phyloP scores from a whole-genome alignment of 2,888 invertebrate genomes.

The Druceiella hillmani region DNA sequence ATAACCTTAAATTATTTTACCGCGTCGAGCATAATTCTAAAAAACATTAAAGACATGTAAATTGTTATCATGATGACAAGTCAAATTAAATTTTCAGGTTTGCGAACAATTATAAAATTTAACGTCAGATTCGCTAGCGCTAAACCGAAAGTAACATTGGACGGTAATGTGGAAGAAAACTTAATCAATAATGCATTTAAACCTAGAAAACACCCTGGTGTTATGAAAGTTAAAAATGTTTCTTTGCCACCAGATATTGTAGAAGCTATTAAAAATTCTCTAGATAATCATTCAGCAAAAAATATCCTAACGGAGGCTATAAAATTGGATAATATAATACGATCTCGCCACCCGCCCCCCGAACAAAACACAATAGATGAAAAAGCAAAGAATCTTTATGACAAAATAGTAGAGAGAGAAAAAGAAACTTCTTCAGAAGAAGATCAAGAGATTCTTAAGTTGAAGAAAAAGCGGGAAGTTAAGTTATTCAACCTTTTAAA shows the following conservation, averaged over 20 bases:
- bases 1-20: too few species aligned
- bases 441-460: slow-evolving; percentile 32
- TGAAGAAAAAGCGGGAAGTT: slow-evolving; percentile 45
- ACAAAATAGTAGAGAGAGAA: slow-evolving; percentile 31
- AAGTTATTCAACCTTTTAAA: slow-evolving; percentile 54
- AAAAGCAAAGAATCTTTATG: slow-evolving; percentile 40
- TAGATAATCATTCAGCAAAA: slow-evolving; percentile 55
- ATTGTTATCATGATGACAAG: too few species aligned
- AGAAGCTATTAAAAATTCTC: slow-evolving; percentile 49
- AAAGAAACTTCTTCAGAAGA: slow-evolving; percentile 30
- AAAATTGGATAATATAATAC: slow-evolving; percentile 54
- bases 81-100: too few species aligned
- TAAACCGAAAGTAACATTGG: slow-evolving; percentile 47
- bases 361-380: slow-evolving; percentile 50
- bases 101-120: too few species aligned
- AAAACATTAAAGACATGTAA: too few species aligned
- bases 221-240: slow-evolving; percentile 47
- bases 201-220: slow-evolving; percentile 70
- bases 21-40: too few species aligned
- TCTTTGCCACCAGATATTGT: slow-evolving; percentile 56
- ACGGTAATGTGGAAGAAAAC: slow-evolving; percentile 41
- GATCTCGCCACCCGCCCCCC: slow-evolving; percentile 57
- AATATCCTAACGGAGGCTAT: slow-evolving; percentile 48
- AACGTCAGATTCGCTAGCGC: too few species aligned
- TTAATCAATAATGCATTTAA: slow-evolving; percentile 52